These are phyloP conservation scores for Antennarius striatus DNA, from an alignment of 2,113 vertebrate species.

Conservation along the genomic window DNA sequence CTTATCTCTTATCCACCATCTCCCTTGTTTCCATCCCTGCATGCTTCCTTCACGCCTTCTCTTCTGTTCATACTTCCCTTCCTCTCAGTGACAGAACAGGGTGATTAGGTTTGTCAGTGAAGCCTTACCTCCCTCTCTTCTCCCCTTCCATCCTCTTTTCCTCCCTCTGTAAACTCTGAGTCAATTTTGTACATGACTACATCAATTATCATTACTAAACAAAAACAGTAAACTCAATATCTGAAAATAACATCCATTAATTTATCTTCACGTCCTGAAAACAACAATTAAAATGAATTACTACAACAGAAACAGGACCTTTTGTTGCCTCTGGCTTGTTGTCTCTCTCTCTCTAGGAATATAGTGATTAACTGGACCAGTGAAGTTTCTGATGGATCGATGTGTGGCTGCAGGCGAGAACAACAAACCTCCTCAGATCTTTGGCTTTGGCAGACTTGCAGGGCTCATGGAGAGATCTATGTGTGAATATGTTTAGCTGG, in stretches of 20 bases:
- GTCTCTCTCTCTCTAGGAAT: slow-evolving; percentile 42
- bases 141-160: slow-evolving; percentile 8
- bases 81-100: slow-evolving; percentile 30
- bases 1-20: no score
- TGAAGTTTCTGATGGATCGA: slow-evolving; percentile 65
- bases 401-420: slow-evolving; percentile 63
- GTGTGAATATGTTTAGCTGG: slow-evolving; percentile 59
- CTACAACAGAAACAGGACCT: slow-evolving; percentile 30
- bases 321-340: slow-evolving; percentile 36
- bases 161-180: slow-evolving; percentile 30
- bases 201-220: slow-evolving; percentile 52
- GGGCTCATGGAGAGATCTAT: slow-evolving; percentile 52
- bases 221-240: slow-evolving; percentile 41
- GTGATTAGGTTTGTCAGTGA: slow-evolving; percentile 33
- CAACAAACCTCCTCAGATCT: slow-evolving; percentile 72
- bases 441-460: slow-evolving; percentile 54
- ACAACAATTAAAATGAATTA: slow-evolving; percentile 46
- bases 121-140: slow-evolving; percentile 9
- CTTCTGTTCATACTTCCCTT: slow-evolving; percentile 28
- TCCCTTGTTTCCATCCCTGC: neutral
- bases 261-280: slow-evolving; percentile 42
- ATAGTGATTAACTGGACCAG: slow-evolving; percentile 67
- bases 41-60: slow-evolving; percentile 13
- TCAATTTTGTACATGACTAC: slow-evolving; percentile 50
- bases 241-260: slow-evolving; percentile 40